These are phyloP conservation scores for Selene dorsalis DNA, from an alignment of 2,797 vertebrate species.

Conservation along the genomic window DNA sequence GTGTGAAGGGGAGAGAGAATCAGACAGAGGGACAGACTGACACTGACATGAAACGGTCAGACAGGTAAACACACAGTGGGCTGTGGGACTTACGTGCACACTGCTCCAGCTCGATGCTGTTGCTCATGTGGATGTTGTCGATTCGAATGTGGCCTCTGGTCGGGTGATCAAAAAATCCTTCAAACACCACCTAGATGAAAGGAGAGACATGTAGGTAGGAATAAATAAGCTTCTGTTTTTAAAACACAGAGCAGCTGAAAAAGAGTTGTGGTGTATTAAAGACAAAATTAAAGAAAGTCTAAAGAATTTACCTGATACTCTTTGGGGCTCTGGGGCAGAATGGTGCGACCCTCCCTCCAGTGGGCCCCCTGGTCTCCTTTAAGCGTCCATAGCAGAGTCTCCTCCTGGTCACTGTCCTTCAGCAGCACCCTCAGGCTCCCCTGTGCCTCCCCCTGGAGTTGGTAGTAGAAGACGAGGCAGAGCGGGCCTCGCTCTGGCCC, in stretches of 20 bases:
- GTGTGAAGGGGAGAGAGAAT: constrained; percentile 3
- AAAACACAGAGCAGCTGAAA: background rate
- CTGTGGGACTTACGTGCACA: constrained; percentile 90
- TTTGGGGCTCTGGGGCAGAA: constrained; percentile 92
- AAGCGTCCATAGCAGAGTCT: constrained; percentile 91
- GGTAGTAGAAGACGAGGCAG: constrained; percentile 93
- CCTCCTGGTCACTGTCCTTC: constrained; percentile 89
- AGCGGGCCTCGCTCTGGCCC: constrained; percentile 88
- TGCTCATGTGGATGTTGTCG: constrained; percentile 94
- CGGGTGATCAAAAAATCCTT: constrained; percentile 91
- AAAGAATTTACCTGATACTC: constrained; percentile 88
- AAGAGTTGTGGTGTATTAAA: no score
- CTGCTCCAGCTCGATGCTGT: constrained; percentile 89
- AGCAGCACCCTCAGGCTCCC: constrained; percentile 90
- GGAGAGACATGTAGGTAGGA: background rate
- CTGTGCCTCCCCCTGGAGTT: constrained; percentile 88
- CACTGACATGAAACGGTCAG: background rate
- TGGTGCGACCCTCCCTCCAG: constrained; percentile 94
- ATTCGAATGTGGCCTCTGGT: constrained; percentile 92
- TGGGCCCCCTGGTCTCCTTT: constrained; percentile 90
- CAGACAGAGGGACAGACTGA: background rate
- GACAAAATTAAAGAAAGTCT: no score
- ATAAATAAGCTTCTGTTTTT: background rate
- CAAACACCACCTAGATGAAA: constrained; percentile 90
- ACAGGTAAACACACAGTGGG: constrained; percentile 16